phyloP scores from a whole-genome alignment of 2,113 vertebrate genomes.

The Dermatemys mawii region DNA sequence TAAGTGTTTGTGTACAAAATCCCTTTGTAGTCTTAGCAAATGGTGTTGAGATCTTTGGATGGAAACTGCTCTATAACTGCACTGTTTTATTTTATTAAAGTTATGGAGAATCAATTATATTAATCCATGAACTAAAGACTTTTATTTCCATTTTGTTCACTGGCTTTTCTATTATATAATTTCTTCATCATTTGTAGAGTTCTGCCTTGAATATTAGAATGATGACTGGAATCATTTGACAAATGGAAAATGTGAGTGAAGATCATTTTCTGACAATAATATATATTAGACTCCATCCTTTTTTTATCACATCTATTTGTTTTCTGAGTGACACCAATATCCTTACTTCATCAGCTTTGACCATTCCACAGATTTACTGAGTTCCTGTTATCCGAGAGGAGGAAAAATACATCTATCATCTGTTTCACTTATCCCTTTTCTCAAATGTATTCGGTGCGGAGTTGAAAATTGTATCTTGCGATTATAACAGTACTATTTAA shows the following conservation, averaged over 20 bases:
- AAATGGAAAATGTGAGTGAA: not conserved
- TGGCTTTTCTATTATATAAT: not conserved
- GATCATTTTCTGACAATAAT: not conserved
- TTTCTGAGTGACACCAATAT: not conserved
- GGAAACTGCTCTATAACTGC: not conserved
- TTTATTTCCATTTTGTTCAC: not conserved
- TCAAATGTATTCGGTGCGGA: not conserved
- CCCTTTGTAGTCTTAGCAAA: not conserved
- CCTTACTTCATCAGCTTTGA: not conserved
- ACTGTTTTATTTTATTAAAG: not conserved
- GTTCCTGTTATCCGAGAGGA: not conserved
- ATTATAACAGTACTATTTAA: not conserved
- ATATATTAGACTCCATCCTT: not conserved
- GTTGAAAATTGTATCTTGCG: not conserved
- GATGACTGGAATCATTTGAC: not conserved
- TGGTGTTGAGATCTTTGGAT: not conserved
- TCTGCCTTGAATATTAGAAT: not conserved
- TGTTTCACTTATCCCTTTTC: not conserved
- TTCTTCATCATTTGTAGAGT: not conserved
- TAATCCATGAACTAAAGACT: not conserved
- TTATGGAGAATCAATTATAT: not conserved
- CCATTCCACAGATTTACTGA: not conserved
- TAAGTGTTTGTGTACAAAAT: no score
- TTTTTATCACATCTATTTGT: not conserved
- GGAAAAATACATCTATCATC: not conserved